Base-by-base conservation (phyloP, 1,140 invertebrate species). In the Melitaea cinxia region DNA sequence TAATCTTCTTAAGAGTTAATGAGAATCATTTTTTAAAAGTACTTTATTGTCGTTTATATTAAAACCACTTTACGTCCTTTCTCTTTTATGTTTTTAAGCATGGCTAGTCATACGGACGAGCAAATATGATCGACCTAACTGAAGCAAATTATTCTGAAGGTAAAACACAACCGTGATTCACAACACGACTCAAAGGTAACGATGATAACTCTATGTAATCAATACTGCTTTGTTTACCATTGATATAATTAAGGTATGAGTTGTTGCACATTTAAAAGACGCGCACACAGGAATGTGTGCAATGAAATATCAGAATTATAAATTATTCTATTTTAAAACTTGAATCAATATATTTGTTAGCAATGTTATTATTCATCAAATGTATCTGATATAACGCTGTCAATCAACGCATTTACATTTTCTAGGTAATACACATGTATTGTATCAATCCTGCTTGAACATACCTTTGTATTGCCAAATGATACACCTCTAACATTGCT, bases 61-160 rank as follows among this genome's bases (percentile, higher is more conserved):
- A n/a, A n/a, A n/a, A n/a, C n/a, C n/a, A n/a, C n/a, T n/a, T n/a
- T n/a, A n/a, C n/a, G n/a, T 33, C 30, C 30, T 33, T 33, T 33
- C 30, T 33, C 2, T 33, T 33, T 33, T 33, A 33, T 9, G 12
- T 15, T 15, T 39, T 47, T 21, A 10, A 47, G 17, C 2, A 47
- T 23, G 5, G 10, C 9, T 6, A 24, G 42, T 12, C 42, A 47
- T n/a, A 23, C 19, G 42, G 42, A 21, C 19, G n/a, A 47, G 9
- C 19, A n/a, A 47, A 23, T 47, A 47, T 4, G 14, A 19, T 24
- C 14, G 12, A 47, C 19, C 42, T 47, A 23, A 45, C 35, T 57
- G 37, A 19, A n/a, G 6, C 54, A 23, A 57, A 61, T 47, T 47
- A 30, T 33, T 35, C 23, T 39, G 45, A 52, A 50, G 57, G 57